These are phyloP conservation scores for Sander vitreus DNA, from an alignment of 2,113 vertebrate genomes.

Conservation along the genomic window DNA sequence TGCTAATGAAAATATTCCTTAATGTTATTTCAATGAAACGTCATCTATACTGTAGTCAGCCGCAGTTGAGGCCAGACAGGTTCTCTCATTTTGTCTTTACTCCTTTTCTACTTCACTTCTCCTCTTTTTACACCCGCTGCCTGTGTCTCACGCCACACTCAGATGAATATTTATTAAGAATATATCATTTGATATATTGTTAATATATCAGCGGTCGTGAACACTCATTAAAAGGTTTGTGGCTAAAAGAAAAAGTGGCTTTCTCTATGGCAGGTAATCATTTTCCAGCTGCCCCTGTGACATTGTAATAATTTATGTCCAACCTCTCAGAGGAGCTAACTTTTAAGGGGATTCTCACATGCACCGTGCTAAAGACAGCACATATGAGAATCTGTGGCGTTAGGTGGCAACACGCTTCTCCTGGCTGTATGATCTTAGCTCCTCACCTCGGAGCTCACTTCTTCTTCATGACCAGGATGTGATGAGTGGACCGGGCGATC, in stretches of 20 bases:
- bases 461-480: conserved; percentile 91
- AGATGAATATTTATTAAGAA: conserved; percentile 57
- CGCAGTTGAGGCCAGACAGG: conserved; percentile 8
- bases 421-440: not conserved
- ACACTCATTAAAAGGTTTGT: not conserved
- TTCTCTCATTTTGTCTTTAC: conserved; percentile 1
- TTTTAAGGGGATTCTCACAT: not conserved
- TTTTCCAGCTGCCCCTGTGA: conserved; percentile 1
- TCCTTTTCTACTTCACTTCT: conserved; percentile 29
- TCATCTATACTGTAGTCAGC: not conserved
- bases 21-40: not conserved
- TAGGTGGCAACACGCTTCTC: not conserved
- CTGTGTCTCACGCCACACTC: not conserved
- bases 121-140: not conserved
- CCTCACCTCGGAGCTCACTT: conserved; percentile 81
- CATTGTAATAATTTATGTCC: conserved; percentile 4
- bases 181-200: conserved; percentile 42
- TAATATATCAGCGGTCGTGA: conserved; percentile 31
- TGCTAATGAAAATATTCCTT: too few relatives aligned
- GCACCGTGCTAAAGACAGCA: accelerated
- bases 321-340: not conserved
- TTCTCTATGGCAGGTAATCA: conserved; percentile 7
- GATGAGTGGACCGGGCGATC: conserved; percentile 87
- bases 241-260: not conserved
- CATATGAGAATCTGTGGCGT: not conserved